Percentiles rank a stretch among this genome's conserved stretches.
Evolutionary conservation across 1,140 invertebrate species (phyloP).

Genomic region (Drosophila nigrodunni): DNA sequence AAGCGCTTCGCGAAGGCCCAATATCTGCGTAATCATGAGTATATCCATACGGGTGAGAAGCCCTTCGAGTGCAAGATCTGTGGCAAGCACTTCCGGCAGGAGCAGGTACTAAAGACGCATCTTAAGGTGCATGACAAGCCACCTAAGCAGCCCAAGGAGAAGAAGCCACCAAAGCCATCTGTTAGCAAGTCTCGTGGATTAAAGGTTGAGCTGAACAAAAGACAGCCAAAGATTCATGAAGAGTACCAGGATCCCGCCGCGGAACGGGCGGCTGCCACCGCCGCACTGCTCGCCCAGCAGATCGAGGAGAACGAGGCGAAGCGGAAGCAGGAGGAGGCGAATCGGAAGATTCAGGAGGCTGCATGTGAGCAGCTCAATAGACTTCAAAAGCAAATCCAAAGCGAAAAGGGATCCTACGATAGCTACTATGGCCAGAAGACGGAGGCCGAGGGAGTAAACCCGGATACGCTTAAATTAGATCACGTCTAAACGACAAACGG

Average conservation of each 20-base stretch:
- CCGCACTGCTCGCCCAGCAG: slow-evolving; percentile 69
- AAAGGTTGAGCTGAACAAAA: slow-evolving; percentile 49
- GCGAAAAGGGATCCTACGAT: slow-evolving; percentile 65
- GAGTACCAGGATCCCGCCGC: slow-evolving; percentile 73
- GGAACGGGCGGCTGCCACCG: slow-evolving; percentile 67
- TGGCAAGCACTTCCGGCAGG: slow-evolving; percentile 79
- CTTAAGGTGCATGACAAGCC: slow-evolving; percentile 78
- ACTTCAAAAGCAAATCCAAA: slow-evolving; percentile 62
- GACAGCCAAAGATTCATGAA: slow-evolving; percentile 69
- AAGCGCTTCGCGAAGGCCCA: slow-evolving; percentile 81
- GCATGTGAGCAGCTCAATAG: slow-evolving; percentile 74
- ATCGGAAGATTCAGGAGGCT: slow-evolving; percentile 72
- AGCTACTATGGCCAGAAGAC: slow-evolving; percentile 68
- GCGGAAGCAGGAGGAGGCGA: slow-evolving; percentile 72
- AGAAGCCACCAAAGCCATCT: slow-evolving; percentile 49
- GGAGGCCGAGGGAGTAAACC: slow-evolving; percentile 50
- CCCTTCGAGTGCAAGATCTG: slow-evolving; percentile 78
- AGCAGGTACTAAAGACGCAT: slow-evolving; percentile 76
- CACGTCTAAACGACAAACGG: slow-evolving; percentile 55
- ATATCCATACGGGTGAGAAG: slow-evolving; percentile 85
- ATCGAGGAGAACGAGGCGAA: slow-evolving; percentile 74
- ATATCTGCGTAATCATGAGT: slow-evolving; percentile 81
- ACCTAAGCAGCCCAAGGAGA: slow-evolving; percentile 55
- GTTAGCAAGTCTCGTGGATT: slow-evolving; percentile 59
- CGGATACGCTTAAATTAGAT: slow-evolving; percentile 63